Evolutionary conservation across 2,888 invertebrate species (phyloP).

Genomic region (Orthonychiurus folsomi): DNA sequence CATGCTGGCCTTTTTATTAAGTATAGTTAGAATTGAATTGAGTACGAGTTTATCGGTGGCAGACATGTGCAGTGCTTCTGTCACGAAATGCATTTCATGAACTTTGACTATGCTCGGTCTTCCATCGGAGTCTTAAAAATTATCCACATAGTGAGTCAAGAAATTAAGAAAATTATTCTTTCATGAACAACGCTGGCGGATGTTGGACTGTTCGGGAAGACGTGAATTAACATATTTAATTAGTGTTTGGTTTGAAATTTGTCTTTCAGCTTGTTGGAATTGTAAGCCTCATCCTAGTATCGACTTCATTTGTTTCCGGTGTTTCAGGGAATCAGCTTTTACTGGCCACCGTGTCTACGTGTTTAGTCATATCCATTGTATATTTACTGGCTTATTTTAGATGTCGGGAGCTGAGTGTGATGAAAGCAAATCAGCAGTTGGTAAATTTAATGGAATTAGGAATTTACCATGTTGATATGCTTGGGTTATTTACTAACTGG

Average conservation of each 20-base stretch:
- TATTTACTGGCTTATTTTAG: neutral
- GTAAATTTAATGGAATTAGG: no score
- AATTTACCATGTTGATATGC: no score
- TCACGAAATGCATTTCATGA: neutral
- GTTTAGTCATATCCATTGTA: neutral
- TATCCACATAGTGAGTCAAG: conserved; percentile 2
- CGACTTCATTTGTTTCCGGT: conserved; percentile 14
- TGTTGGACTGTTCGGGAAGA: no score
- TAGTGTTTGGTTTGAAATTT: neutral
- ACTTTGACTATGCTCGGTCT: neutral
- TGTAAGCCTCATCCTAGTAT: conserved; percentile 20
- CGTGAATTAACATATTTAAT: no score
- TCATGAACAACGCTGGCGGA: neutral
- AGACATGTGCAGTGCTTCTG: neutral
- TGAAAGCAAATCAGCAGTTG: conserved; percentile 17
- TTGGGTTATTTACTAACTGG: no score
- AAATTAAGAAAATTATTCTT: neutral
- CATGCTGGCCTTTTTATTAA: no score
- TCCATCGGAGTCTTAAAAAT: neutral
- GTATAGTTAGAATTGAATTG: neutral
- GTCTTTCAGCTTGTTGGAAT: conserved; percentile 23
- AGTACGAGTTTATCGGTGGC: neutral
- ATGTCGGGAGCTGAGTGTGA: conserved; percentile 5
- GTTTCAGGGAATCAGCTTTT: neutral
- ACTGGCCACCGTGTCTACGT: neutral